Evolutionary conservation across 2,888 invertebrate genomes (phyloP).

Genomic region (Pyrochroa serraticornis): DNA sequence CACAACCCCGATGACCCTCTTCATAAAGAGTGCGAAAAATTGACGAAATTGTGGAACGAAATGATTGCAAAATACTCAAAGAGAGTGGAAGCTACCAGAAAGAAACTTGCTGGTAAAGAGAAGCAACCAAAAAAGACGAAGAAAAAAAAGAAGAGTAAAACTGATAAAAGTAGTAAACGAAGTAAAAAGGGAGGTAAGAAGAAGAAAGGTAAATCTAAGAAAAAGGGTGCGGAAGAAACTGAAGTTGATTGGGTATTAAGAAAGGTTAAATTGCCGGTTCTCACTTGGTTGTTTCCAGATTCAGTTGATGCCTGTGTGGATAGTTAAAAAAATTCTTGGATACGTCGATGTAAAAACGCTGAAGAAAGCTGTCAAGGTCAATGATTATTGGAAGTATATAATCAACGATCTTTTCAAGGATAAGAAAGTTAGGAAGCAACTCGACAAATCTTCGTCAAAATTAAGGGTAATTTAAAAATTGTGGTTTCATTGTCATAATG

Average conservation of each 20-base stretch:
- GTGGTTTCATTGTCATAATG: too few relatives aligned
- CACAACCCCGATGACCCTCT: constrained; percentile 4
- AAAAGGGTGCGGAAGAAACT: too few relatives aligned
- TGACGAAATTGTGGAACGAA: constrained; percentile 17
- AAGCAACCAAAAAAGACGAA: constrained; percentile 16
- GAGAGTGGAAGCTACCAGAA: constrained; percentile 30
- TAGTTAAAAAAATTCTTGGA: constrained; percentile 42
- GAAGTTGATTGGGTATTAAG: constrained; percentile 26
- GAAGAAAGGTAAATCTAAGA: not conserved
- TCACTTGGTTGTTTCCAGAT: constrained; percentile 22
- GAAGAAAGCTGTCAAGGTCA: constrained; percentile 37
- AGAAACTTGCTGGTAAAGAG: constrained; percentile 3
- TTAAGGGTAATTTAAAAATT: constrained; percentile 11
- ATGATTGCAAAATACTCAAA: constrained; percentile 16
- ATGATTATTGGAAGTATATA: constrained; percentile 39
- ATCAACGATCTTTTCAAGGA: constrained; percentile 39
- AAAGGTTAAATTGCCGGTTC: not conserved
- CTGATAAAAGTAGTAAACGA: too few relatives aligned
- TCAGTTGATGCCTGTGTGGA: constrained; percentile 43
- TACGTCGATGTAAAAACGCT: constrained; percentile 39
- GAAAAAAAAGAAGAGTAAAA: constrained; percentile 5
- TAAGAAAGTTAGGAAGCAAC: constrained; percentile 30
- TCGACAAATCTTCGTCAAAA: constrained; percentile 17
- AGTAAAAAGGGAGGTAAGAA: not conserved
- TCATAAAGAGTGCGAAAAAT: constrained; percentile 1